phyloP scores from a whole-genome alignment of 2,113 vertebrate species.

The Melanotaenia duboulayi region DNA sequence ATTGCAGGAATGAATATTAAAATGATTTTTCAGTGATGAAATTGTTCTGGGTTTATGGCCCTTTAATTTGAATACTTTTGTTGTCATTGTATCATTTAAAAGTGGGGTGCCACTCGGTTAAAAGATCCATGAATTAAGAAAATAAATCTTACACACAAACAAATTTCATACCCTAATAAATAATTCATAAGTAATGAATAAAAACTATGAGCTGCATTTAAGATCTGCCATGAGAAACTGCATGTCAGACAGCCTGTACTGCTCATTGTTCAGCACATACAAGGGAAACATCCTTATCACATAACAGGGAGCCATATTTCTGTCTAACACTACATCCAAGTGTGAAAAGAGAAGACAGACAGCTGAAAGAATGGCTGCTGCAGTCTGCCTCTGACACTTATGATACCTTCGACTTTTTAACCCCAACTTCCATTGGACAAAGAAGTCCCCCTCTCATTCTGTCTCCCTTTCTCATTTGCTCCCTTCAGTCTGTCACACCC shows the following conservation, averaged over 20 bases:
- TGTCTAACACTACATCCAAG: slow-evolving; percentile 46
- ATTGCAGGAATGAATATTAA: slow-evolving; percentile 48
- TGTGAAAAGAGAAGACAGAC: slow-evolving; percentile 51
- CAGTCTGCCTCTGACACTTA: slow-evolving; percentile 66
- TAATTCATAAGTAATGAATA: background rate
- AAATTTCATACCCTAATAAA: background rate
- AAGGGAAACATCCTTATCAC: slow-evolving; percentile 36
- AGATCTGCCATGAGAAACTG: background rate
- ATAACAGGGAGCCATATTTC: slow-evolving; percentile 51
- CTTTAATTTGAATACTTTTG: no score
- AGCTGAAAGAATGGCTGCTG: slow-evolving; percentile 59
- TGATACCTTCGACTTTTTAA: slow-evolving; percentile 73
- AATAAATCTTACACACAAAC: background rate
- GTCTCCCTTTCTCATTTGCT: slow-evolving; percentile 48
- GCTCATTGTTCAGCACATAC: slow-evolving; percentile 14
- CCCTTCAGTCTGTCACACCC: slow-evolving; percentile 34
- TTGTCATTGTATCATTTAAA: no score
- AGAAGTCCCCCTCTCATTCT: slow-evolving; percentile 15
- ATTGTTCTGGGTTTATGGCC: background rate
- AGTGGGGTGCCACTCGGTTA: background rate
- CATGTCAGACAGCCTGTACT: background rate
- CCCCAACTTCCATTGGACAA: slow-evolving; percentile 64
- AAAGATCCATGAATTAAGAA: background rate
- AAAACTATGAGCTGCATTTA: background rate
- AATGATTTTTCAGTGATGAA: slow-evolving; percentile 53